Evolutionary conservation across 2,797 vertebrate genomes (phyloP).

Genomic region (Lutra lutra): DNA sequence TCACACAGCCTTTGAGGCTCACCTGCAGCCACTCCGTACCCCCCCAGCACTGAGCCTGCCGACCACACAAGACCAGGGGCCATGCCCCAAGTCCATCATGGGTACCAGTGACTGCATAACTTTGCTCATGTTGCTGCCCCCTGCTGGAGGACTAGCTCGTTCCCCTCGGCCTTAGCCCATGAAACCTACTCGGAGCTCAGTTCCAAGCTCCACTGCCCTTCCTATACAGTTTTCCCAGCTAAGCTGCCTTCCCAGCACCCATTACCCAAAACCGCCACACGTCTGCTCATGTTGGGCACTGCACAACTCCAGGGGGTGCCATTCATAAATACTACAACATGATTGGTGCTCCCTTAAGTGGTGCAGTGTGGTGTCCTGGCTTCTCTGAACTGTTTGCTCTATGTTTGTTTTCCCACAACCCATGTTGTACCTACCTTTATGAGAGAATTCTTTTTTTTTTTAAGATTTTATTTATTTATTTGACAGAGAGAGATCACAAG

Average conservation of each 20-base stretch:
- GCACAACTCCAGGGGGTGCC: background rate
- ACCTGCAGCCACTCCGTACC: background rate
- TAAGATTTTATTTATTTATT: no score
- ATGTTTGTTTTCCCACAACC: background rate
- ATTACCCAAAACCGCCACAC: background rate
- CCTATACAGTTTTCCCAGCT: background rate
- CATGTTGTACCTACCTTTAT: background rate
- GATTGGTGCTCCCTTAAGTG: background rate
- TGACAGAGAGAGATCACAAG: no score
- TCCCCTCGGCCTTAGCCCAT: background rate
- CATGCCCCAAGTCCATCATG: background rate
- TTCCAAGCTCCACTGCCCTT: background rate
- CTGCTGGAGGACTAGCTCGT: background rate
- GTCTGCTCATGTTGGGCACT: background rate
- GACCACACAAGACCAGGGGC: background rate
- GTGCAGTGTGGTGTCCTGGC: no score
- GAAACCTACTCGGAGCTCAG: background rate
- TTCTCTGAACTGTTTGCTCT: background rate
- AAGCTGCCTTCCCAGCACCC: background rate
- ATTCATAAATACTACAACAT: background rate
- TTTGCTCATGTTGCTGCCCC: background rate
- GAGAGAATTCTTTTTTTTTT: background rate
- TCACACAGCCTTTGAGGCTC: background rate
- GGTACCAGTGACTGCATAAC: background rate
- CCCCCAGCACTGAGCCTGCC: accelerated